phyloP scores from a whole-genome alignment of 2,888 invertebrate genomes.

The Empis livida region DNA sequence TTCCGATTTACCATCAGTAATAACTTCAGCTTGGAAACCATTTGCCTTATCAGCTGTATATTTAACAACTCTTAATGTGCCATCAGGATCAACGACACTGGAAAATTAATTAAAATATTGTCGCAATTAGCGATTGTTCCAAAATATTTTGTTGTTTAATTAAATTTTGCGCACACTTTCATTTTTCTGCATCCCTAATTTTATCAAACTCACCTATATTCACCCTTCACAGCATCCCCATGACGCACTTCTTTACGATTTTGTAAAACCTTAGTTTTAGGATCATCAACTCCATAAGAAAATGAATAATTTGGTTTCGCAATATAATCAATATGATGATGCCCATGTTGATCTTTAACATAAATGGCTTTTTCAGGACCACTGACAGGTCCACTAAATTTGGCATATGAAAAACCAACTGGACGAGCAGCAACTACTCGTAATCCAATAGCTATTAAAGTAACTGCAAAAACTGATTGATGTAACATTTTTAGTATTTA shows the following conservation, averaged over 20 bases:
- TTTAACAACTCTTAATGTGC: slow-evolving; percentile 54
- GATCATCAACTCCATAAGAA: slow-evolving; percentile 64
- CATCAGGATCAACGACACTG: slow-evolving; percentile 61
- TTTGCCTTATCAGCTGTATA: slow-evolving; percentile 61
- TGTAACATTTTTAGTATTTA: no score
- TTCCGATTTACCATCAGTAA: slow-evolving; percentile 27
- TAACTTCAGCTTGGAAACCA: slow-evolving; percentile 52
- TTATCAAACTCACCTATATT: slow-evolving; percentile 41
- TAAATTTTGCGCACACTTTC: no score
- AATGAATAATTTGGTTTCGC: slow-evolving; percentile 65
- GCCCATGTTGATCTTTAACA: slow-evolving; percentile 29
- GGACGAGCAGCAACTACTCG: slow-evolving; percentile 13
- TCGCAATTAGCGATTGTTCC: not conserved
- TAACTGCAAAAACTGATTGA: no score
- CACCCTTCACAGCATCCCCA: slow-evolving; percentile 58
- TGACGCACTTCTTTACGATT: slow-evolving; percentile 57
- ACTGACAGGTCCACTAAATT: slow-evolving; percentile 62
- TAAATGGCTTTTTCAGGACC: slow-evolving; percentile 39
- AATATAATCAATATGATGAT: slow-evolving; percentile 51
- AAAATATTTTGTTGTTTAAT: no score
- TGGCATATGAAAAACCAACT: slow-evolving; percentile 55
- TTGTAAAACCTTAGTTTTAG: slow-evolving; percentile 56
- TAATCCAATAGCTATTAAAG: no score
- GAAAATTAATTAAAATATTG: not conserved
- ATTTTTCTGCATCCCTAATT: not conserved